Evolutionary conservation across 2,113 vertebrate species (phyloP).

Genomic region (Osmerus mordax): DNA sequence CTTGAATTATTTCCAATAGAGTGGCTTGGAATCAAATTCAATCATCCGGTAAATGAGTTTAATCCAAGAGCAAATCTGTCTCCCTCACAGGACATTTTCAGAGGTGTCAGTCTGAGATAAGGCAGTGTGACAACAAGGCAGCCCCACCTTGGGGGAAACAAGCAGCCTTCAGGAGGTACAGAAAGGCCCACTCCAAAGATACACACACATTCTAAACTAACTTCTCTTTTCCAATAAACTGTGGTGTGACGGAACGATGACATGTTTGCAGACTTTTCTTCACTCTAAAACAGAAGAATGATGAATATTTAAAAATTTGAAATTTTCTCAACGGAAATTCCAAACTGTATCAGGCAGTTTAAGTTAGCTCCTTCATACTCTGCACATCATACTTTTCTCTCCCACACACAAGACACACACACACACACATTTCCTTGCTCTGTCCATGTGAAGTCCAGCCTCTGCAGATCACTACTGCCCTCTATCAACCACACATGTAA

Average conservation of each 20-base stretch:
- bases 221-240: conserved; percentile 34
- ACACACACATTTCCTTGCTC: conserved; percentile 1
- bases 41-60: conserved; percentile 71
- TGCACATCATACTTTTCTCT: no score
- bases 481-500: conserved; percentile 72
- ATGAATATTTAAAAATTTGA: conserved; percentile 6
- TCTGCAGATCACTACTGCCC: conserved; percentile 82
- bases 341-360: no score
- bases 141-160: conserved; percentile 42
- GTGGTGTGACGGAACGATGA: conserved; percentile 5
- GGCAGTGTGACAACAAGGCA: conserved; percentile 65
- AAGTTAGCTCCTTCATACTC: no score
- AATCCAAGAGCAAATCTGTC: conserved; percentile 70
- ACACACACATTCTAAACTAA: conserved; percentile 44
- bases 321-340: no score
- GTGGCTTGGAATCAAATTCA: conserved; percentile 70
- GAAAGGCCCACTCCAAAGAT: conserved; percentile 40
- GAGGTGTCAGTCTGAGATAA: conserved; percentile 74
- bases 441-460: conserved; percentile 2
- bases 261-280: neutral
- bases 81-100: conserved; percentile 70
- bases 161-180: conserved; percentile 32
- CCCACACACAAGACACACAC: conserved; percentile 12
- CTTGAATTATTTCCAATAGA: conserved; percentile 67
- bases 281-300: neutral